These are phyloP conservation scores for Marcusenius ussheri DNA, from an alignment of 2,113 vertebrate species.

Conservation along the genomic window DNA sequence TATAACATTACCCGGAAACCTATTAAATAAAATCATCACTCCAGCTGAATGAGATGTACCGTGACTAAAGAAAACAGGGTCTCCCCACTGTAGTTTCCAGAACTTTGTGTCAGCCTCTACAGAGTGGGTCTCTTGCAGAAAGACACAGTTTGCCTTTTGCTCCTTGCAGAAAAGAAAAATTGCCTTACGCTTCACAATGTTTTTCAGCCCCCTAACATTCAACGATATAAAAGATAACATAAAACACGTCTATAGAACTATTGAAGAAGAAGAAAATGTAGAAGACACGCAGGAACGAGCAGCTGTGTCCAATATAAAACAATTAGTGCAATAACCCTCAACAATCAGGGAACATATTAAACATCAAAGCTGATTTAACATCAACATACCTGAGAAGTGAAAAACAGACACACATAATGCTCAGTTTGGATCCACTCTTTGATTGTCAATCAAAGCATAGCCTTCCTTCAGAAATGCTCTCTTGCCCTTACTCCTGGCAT, in stretches of 20 bases:
- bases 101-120: constrained; percentile 27
- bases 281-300: constrained; percentile 19
- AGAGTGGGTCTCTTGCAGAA: constrained; percentile 22
- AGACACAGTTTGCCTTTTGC: constrained; percentile 2
- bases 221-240: constrained; percentile 19
- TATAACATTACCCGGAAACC: constrained; percentile 13
- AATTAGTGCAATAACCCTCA: too few species aligned
- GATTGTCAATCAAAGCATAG: constrained; percentile 18
- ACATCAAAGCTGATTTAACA: not conserved
- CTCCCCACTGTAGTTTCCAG: not conserved
- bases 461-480: constrained; percentile 7
- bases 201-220: constrained; percentile 22
- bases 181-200: constrained; percentile 20
- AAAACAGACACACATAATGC: not conserved
- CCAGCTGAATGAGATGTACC: constrained; percentile 21
- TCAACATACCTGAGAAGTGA: not conserved
- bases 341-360: not conserved
- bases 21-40: constrained; percentile 15
- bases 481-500: constrained; percentile 9
- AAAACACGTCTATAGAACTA: too few species aligned
- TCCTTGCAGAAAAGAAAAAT: constrained; percentile 23
- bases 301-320: constrained; percentile 8
- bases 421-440: not conserved
- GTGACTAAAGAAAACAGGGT: not conserved
- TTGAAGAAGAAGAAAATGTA: not conserved